Evolutionary conservation across 2,797 vertebrate genomes (phyloP).

Genomic region (Rhinella marina): DNA sequence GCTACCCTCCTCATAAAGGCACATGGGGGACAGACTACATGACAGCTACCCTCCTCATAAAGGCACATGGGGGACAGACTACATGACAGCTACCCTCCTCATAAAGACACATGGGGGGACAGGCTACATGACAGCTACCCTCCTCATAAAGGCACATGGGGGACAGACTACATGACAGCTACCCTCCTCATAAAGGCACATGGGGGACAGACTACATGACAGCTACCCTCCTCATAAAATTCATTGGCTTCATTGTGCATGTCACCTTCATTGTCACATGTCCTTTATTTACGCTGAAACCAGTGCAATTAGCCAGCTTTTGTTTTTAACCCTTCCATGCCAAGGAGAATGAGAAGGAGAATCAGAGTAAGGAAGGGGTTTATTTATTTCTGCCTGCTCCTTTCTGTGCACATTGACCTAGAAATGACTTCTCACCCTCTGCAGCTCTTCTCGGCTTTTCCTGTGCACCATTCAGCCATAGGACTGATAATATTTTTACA

Average conservation of each 20-base stretch:
- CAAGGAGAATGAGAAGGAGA: too few species aligned
- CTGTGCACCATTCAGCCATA: slow-evolving; percentile 66
- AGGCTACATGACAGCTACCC: too few species aligned
- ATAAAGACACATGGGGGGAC: background rate
- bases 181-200: background rate
- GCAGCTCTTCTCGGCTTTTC: slow-evolving; percentile 62
- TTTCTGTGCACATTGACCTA: slow-evolving; percentile 69
- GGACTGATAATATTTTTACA: slow-evolving; percentile 34
- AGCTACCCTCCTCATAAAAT: background rate
- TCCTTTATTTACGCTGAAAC: background rate
- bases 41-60: too few species aligned
- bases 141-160: too few species aligned
- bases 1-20: background rate
- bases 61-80: too few species aligned
- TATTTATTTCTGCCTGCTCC: slow-evolving; percentile 62
- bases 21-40: too few species aligned
- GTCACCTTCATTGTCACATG: background rate
- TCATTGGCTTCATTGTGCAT: background rate
- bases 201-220: background rate
- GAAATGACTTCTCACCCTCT: slow-evolving; percentile 76
- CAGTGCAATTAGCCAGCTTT: slow-evolving; percentile 8
- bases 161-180: too few species aligned
- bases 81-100: background rate
- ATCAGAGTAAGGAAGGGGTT: background rate
- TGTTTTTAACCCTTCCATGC: slow-evolving; percentile 15